Evolutionary conservation across 2,113 vertebrate genomes (phyloP).

Genomic region (Malaclemys terrapin): DNA sequence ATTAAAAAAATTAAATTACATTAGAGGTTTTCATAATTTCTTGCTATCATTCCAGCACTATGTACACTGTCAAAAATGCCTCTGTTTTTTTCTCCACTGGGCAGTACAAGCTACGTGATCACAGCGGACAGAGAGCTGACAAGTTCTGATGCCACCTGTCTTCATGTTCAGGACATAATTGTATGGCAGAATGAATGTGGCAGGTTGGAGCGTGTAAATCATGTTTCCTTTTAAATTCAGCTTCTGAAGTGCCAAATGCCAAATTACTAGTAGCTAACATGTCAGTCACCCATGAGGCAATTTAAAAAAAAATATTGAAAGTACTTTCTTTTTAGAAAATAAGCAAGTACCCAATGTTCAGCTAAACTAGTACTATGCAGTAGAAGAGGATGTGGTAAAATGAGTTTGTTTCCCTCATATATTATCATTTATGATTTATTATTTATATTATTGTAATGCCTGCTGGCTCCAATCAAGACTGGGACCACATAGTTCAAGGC

Average conservation of each 20-base stretch:
- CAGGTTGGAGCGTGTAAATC: constrained; percentile 22
- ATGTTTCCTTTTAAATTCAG: constrained; percentile 30
- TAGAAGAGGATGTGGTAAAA: neutral
- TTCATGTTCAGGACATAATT: constrained; percentile 7
- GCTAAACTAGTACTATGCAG: neutral
- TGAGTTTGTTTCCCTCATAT: neutral
- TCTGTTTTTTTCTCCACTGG: neutral
- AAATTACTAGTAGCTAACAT: constrained; percentile 19
- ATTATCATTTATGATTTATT: neutral
- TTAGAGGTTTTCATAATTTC: constrained; percentile 5
- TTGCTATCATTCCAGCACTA: neutral
- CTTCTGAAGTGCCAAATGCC: neutral
- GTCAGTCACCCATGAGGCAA: constrained; percentile 10
- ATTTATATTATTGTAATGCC: neutral
- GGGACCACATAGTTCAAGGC: neutral
- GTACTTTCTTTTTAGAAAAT: neutral
- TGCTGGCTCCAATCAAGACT: neutral
- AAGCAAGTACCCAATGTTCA: neutral
- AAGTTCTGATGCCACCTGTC: neutral
- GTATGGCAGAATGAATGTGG: neutral
- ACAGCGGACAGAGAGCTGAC: neutral
- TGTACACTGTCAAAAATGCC: neutral
- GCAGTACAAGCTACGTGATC: neutral
- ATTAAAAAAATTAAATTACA: neutral
- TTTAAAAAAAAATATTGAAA: constrained; percentile 1